phyloP scores from a whole-genome alignment of 1,140 invertebrate species.

The Brachionus koreanus region DNA sequence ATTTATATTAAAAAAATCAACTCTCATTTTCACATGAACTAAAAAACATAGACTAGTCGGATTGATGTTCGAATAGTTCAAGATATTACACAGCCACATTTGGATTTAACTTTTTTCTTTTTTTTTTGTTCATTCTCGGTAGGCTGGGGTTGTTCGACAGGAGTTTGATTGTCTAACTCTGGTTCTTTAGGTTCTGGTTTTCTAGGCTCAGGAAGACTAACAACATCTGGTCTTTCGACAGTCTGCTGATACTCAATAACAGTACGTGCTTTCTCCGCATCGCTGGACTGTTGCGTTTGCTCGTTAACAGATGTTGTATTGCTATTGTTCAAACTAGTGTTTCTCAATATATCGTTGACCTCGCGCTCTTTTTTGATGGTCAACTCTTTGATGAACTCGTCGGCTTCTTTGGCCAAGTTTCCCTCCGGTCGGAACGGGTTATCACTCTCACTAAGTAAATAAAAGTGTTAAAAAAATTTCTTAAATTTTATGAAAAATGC shows the following conservation, averaged over 20 bases:
- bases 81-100: slow-evolving; percentile 20
- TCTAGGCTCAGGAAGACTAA: not conserved
- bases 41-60: slow-evolving; percentile 16
- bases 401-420: slow-evolving; percentile 17
- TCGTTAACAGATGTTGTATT: not conserved
- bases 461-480: not conserved
- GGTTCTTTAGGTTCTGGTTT: not conserved
- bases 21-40: not conserved
- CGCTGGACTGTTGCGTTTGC: not conserved
- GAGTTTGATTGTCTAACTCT: not conserved
- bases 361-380: slow-evolving; percentile 8
- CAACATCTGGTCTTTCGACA: not conserved
- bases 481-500: not conserved
- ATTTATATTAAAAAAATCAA: not conserved
- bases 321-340: not conserved
- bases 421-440: slow-evolving; percentile 40
- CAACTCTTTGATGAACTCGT: slow-evolving; percentile 13
- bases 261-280: not conserved
- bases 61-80: not conserved
- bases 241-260: not conserved
- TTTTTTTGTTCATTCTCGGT: slow-evolving; percentile 24
- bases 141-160: not conserved
- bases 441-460: not conserved
- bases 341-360: not conserved
- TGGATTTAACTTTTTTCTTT: slow-evolving; percentile 13